phyloP scores from a whole-genome alignment of 2,888 invertebrate species.

The Eupithecia abbreviata region DNA sequence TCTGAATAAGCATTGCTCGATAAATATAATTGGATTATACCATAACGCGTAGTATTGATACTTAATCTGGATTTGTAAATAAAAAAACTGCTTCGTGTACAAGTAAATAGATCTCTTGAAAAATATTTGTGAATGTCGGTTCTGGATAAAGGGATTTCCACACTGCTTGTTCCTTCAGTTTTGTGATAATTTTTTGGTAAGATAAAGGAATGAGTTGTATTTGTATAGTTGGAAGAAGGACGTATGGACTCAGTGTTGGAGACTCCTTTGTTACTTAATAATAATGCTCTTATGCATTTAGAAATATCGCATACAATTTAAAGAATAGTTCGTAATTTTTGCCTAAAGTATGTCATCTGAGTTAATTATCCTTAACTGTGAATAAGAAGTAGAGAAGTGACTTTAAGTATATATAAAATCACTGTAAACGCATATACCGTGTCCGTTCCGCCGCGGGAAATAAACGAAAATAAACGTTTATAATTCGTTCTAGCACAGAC shows the following conservation, averaged over 20 bases:
- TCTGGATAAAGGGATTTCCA: constrained; percentile 32
- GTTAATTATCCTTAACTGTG: background rate
- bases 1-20: constrained; percentile 34
- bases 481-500: no score
- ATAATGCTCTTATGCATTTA: constrained; percentile 33
- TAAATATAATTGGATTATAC: background rate
- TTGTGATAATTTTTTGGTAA: constrained; percentile 40
- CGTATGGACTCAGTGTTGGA: constrained; percentile 30
- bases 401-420: no score
- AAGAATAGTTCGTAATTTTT: constrained; percentile 10
- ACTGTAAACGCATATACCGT: no score
- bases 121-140: constrained; percentile 1
- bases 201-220: constrained; percentile 11
- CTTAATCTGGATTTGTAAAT: background rate
- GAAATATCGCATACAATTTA: constrained; percentile 20
- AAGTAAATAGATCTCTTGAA: constrained; percentile 1
- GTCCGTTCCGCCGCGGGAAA: no score
- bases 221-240: constrained; percentile 27
- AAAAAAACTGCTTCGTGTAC: background rate
- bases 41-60: background rate
- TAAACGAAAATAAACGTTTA: no score
- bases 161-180: constrained; percentile 36
- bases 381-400: background rate
- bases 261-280: constrained; percentile 32
- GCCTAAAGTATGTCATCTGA: constrained; percentile 1